These are phyloP conservation scores for Hyperopisus bebe DNA, from an alignment of 2,113 vertebrate species.

Conservation along the genomic window DNA sequence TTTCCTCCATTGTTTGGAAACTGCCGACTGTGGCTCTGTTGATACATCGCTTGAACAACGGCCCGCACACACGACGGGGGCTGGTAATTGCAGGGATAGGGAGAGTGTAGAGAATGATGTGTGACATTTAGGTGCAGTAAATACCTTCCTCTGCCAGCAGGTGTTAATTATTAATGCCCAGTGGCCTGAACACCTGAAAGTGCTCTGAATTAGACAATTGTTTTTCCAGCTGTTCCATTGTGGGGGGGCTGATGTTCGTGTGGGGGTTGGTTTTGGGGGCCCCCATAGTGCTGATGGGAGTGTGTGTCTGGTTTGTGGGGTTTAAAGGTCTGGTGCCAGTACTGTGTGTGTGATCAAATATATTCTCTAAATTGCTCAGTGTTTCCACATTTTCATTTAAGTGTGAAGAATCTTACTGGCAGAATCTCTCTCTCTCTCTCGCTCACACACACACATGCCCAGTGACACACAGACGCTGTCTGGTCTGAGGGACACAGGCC, in stretches of 20 bases:
- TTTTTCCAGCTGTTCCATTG: background rate
- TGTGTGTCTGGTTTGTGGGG: background rate
- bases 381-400: background rate
- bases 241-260: background rate
- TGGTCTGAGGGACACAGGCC: background rate
- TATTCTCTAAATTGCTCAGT: background rate
- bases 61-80: background rate
- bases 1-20: background rate
- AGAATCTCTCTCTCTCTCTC: background rate
- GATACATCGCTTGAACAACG: background rate
- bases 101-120: background rate
- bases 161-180: slow-evolving; percentile 13
- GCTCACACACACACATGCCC: background rate
- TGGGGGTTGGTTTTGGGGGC: background rate
- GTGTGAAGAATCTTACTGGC: background rate
- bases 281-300: background rate
- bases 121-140: slow-evolving; percentile 3
- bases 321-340: background rate
- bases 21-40: background rate
- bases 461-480: background rate
- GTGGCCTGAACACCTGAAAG: background rate
- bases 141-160: background rate
- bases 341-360: background rate
- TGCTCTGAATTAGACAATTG: background rate
- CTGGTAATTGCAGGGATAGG: background rate